Evolutionary conservation across 2,113 vertebrate genomes (phyloP), one percentile per base, ranked within the genome.

Genomic region (Nesoenas mayeri): DNA sequence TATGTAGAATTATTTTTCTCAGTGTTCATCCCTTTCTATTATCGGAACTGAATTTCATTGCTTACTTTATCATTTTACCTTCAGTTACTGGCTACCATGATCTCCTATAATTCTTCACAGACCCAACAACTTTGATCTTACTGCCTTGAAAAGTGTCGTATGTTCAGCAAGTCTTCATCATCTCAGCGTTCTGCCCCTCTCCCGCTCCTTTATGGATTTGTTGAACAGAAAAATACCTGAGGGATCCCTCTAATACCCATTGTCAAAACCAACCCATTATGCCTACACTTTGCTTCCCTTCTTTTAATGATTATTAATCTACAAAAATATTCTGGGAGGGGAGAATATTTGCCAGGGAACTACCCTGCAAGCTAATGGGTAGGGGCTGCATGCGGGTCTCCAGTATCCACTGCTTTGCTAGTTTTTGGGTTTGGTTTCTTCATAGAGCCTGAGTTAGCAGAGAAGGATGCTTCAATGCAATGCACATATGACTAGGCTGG

Each of bases 321-420:
- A 44, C 9, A 53, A 40, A 17, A 92, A 72, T 25, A 61, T 84
- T 62, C 9, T 67, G 21, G 15, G 10, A 72, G 9, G 25, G 81
- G 65, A 36, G 14, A 38, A 3, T 42, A 28, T 56, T 82, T 93
- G 13, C 10, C 48, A 79, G 28, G 32, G 17, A 61, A 24, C 6
- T 0, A 0, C 9, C 2, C 20, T 44, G 12, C 29, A 21, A 51
- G 24, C 42, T 60, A 4, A 44, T 64, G 61, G 9, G 9, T 17
- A 9, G 34, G 36, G 40, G 21, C 75, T 64, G 21, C 19, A 0
- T 20, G 12, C 24, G n/a, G 28, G 15, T 79, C 32, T 85, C 53
- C 15, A 10, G 21, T 42, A 38, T 56, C 47, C 17, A 5, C 53
- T 72, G 34, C 38, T 69, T 72, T 72, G 22, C 38, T 48, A 9